Base-by-base conservation (phyloP, 2,888 invertebrate genomes). In the Molanna angustata region DNA sequence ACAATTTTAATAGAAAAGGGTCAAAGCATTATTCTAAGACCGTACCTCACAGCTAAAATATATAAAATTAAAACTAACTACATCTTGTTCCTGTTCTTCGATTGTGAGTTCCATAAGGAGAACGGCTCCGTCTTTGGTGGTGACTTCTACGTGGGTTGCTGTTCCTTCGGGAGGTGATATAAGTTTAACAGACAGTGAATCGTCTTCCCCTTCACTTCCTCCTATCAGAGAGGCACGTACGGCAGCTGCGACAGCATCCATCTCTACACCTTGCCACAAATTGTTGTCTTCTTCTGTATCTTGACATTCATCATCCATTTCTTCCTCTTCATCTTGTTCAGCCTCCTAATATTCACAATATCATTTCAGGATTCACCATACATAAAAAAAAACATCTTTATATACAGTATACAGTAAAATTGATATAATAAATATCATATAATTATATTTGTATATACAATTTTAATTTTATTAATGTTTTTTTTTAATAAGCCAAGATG, bases 91-190 rank as follows among this genome's bases (percentile, higher is more conserved):
- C 16, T 49, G 32, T 46, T 70, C 72, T 59, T 72, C 71, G 0
- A 71, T 69, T 62, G 66, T 65, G 20, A 71, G 59, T 59, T 72
- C 72, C 71, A 78, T 67, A 13, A 77, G 66, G 14, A 78, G 70
- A 2, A 76, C 67, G 4, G 74, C 70, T 3, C 76, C 74, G 41
- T 78, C 73, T 58, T 69, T 69, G 0, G 72, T 72, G 1, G 70
- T 72, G 1, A 74, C 72, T 61, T 74, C 71, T 1, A 73, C 72
- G 18, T 62, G 61, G 1, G 61, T 61, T 9, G 60, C 47, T 4
- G 54, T 44, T 2, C 61, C 61, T 11, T 58, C 52, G 27, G 55
- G 45, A 31, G 49, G 54, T 3, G 61, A 61, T 32, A 73, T 61
- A 61, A 59, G 39, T 13, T 56, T 31, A 13, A 59, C 42, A 2